These are phyloP conservation scores for Hecatera dysodea DNA, from an alignment of 2,888 invertebrate genomes.

Conservation along the genomic window DNA sequence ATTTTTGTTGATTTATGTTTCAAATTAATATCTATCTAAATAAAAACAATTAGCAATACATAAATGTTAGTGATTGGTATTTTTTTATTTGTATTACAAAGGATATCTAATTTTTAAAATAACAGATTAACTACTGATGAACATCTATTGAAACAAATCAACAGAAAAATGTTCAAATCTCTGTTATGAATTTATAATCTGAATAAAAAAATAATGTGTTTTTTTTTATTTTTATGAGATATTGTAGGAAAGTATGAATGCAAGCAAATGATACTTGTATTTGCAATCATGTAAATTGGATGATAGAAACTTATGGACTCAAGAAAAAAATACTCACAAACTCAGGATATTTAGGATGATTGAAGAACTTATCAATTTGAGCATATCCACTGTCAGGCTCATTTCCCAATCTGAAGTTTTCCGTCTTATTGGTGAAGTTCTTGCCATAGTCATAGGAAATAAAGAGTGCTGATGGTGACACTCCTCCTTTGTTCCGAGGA, in stretches of 20 bases:
- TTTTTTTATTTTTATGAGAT: not conserved
- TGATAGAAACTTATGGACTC: not conserved
- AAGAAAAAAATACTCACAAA: slow-evolving; percentile 92
- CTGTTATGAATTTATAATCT: not conserved
- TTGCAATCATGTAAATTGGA: not conserved
- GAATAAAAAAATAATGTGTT: not conserved
- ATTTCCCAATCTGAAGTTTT: slow-evolving; percentile 91
- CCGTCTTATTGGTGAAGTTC: slow-evolving; percentile 94
- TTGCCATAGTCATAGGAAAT: slow-evolving; percentile 97
- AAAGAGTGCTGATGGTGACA: slow-evolving; percentile 95
- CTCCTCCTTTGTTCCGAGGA: slow-evolving; percentile 86
- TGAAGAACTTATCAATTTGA: slow-evolving; percentile 95
- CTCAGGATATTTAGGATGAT: slow-evolving; percentile 95
- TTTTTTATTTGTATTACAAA: not conserved
- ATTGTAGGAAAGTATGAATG: not conserved
- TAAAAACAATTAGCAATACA: not conserved
- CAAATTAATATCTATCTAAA: not conserved
- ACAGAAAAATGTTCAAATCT: too few relatives aligned
- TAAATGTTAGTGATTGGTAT: not conserved
- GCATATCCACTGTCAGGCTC: slow-evolving; percentile 91
- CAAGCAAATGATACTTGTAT: not conserved
- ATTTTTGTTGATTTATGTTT: not conserved
- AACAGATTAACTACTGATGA: too few relatives aligned
- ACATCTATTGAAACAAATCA: too few relatives aligned
- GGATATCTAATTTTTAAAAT: not conserved